Percentiles rank a stretch among this genome's conserved stretches.
Conservation (phyloP, 2,888 invertebrate genomes). For the Patella ulyssiponensis region DNA sequence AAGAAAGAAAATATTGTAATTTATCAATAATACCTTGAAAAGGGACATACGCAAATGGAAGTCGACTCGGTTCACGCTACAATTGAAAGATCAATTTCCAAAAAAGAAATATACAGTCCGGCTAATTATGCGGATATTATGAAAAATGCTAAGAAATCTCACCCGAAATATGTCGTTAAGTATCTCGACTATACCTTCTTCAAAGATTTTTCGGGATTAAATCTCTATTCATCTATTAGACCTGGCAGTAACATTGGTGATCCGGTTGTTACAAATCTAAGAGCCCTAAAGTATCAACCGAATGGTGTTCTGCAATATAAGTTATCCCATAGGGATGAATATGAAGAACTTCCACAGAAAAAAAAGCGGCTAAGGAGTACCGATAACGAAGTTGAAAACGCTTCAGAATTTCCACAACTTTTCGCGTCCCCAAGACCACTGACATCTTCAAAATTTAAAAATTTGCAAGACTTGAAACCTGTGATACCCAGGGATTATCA, state of each 20-base stretch:
- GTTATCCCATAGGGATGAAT: not conserved
- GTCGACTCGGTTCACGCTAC: conserved; percentile 32
- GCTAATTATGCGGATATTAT: conserved; percentile 13
- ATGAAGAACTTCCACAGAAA: too few species aligned
- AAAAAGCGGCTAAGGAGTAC: too few species aligned
- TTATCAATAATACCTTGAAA: conserved; percentile 29
- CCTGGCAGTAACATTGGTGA: conserved; percentile 27
- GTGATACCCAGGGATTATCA: not conserved
- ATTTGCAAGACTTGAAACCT: not conserved
- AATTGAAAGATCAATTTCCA: conserved; percentile 28
- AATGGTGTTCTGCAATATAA: conserved; percentile 17
- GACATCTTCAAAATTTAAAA: not conserved
- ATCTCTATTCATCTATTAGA: conserved; percentile 26
- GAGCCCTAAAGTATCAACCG: conserved; percentile 25
- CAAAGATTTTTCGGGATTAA: conserved; percentile 22
- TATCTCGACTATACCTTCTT: conserved; percentile 34
- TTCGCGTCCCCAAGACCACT: not conserved
- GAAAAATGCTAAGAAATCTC: not conserved
- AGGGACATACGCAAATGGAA: conserved; percentile 40
- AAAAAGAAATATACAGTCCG: conserved; percentile 26
- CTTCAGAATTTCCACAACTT: not conserved
- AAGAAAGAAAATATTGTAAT: conserved; percentile 18
- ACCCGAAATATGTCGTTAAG: conserved; percentile 25
- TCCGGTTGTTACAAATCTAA: conserved; percentile 31
- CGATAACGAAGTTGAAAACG: too few species aligned